Conservation (phyloP, 2,797 vertebrate species). For the Masticophis lateralis region DNA sequence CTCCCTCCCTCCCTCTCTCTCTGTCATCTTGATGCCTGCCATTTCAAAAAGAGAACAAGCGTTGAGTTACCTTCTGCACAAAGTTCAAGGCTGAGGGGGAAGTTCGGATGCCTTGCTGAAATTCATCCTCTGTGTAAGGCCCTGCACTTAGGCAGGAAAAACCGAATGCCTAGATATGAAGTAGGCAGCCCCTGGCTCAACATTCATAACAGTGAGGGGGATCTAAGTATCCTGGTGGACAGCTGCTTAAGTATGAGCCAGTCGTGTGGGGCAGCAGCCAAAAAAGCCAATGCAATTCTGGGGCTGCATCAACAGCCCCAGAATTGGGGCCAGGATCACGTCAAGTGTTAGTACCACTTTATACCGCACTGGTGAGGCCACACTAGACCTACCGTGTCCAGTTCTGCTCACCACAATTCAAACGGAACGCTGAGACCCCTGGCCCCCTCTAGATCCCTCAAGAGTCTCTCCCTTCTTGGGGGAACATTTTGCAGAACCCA, state of each 20-base stretch:
- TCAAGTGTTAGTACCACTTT: background rate
- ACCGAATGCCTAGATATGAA: no score
- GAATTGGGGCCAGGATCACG: background rate
- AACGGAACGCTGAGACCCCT: background rate
- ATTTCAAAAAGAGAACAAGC: background rate
- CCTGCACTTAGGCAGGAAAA: background rate
- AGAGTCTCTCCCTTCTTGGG: background rate
- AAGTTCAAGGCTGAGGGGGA: background rate
- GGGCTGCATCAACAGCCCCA: background rate
- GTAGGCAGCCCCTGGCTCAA: background rate
- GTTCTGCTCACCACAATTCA: background rate
- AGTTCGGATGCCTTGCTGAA: background rate
- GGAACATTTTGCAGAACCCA: background rate
- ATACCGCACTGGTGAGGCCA: accelerated
- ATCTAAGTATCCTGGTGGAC: background rate
- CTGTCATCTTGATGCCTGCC: background rate
- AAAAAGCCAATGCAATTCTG: background rate
- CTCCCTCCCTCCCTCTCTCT: background rate
- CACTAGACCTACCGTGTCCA: background rate
- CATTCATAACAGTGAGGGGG: background rate
- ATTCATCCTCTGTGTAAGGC: background rate
- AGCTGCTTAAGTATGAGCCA: background rate
- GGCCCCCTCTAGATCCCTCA: background rate
- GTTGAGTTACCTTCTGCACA: background rate
- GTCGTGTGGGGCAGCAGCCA: background rate